Percentiles rank a stretch among this genome's conserved stretches.
Evolutionary conservation across 1,140 invertebrate genomes (phyloP).

Genomic region (Meloidogyne hapla): DNA sequence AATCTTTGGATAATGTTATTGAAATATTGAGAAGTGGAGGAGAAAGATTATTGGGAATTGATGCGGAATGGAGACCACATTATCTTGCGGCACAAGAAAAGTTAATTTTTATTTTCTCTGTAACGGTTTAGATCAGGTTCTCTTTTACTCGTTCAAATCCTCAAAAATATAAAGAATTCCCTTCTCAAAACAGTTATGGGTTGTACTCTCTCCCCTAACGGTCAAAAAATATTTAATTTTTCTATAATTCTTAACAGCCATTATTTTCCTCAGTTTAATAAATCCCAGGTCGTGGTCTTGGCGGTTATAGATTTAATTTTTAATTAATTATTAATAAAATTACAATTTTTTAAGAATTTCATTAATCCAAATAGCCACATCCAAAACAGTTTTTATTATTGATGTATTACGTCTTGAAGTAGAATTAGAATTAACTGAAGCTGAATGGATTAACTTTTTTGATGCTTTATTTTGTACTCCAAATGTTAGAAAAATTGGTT

Average conservation of each 20-base stretch:
- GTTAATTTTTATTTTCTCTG: conserved; percentile 26
- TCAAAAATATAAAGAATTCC: no score
- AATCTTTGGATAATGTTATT: conserved; percentile 22
- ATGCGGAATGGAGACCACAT: conserved; percentile 37
- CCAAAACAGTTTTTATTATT: conserved; percentile 29
- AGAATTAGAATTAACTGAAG: not conserved
- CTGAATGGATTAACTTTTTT: conserved; percentile 36
- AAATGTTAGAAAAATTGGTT: conserved; percentile 25
- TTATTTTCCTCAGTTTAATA: no score
- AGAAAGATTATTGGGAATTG: conserved; percentile 31
- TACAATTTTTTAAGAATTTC: conserved; percentile 27
- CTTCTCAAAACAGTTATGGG: no score
- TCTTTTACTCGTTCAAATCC: no score
- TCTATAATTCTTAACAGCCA: no score
- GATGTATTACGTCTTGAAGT: conserved; percentile 27
- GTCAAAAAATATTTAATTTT: no score
- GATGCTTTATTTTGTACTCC: conserved; percentile 32
- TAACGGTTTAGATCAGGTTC: no score
- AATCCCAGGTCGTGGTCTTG: no score
- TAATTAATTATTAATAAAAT: no score
- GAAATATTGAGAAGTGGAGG: conserved; percentile 16
- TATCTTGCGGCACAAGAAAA: conserved; percentile 27
- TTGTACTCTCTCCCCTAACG: no score
- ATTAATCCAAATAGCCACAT: conserved; percentile 31
- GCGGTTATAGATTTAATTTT: no score